Evolutionary conservation across 2,113 vertebrate genomes (phyloP).

Genomic region (Callocephalon fimbriatum): DNA sequence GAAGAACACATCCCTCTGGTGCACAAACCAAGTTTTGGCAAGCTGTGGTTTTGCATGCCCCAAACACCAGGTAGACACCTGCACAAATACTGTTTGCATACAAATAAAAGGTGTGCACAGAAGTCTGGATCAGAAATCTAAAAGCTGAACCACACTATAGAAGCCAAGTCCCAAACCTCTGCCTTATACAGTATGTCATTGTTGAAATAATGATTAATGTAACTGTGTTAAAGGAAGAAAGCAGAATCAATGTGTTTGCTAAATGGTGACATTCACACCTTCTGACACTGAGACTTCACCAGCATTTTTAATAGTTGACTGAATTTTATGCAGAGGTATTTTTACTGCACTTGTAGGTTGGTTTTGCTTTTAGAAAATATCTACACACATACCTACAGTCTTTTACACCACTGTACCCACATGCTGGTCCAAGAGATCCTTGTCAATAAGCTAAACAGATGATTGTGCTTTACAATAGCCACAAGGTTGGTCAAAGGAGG

Average conservation of each 20-base stretch:
- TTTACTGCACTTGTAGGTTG: constrained; percentile 16
- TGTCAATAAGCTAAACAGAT: background rate
- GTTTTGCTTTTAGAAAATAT: background rate
- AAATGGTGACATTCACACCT: background rate
- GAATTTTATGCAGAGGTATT: background rate
- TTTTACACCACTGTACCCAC: background rate
- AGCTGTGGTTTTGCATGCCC: background rate
- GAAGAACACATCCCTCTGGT: background rate
- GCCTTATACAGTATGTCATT: background rate
- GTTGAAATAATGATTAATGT: background rate
- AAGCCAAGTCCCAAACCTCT: background rate
- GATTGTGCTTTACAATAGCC: background rate
- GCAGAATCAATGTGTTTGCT: background rate
- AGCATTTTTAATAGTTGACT: background rate
- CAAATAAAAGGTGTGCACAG: constrained; percentile 1
- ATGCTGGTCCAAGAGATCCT: background rate
- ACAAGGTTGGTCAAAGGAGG: background rate
- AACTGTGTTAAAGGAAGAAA: background rate
- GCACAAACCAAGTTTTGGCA: background rate
- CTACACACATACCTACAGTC: background rate
- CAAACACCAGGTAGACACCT: background rate
- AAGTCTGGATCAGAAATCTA: background rate
- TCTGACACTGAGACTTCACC: background rate
- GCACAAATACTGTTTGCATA: constrained; percentile 10
- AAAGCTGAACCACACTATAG: background rate